Base-by-base conservation (phyloP, 64 coral and sea anemone genomes). In the Montipora cactus region DNA sequence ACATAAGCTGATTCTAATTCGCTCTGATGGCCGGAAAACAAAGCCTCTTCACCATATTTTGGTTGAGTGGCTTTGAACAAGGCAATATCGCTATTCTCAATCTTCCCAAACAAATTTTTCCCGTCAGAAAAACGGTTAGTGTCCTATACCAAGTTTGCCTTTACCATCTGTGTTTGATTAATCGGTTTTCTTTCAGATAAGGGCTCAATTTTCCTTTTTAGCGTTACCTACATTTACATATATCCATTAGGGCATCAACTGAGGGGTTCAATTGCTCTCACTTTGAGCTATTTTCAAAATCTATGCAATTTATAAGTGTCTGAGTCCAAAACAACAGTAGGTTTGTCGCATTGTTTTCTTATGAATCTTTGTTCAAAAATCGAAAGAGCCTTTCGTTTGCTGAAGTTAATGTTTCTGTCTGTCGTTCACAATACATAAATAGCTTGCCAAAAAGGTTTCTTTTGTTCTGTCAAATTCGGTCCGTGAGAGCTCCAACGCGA, bases 1-100 rank as follows among this genome's bases (percentile, higher is more conserved):
- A 98, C 89, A 89, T 93, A 98, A 98, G 93, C 67, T 94, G 82
- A 94, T 74, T 89, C 71, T 92, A 92, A 98, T 92, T 90, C 90
- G 81, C 53, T 87, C 82, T 93, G 87, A 88, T 91, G 83, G 75
- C 68, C 76, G 47, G 68, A 64, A 86, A 78, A 93, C 51, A 78
- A 78, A 83, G 68, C 74, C 57, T 4, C 75, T 23, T 45, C 47
- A 18, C 28, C 74, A 78, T 44, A 44, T 5, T 20, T 14, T 53
- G 22, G 20, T 81, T 21, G 23, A 7, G 81, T 18, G 44, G 45
- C 49, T 78, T 18, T 50, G 46, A 10, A n/a, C 18, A n/a, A 14
- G 19, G 59, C 8, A 14, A 74, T 22, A 52, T 78, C 18, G 1
- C 14, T 11, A 21, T 51, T 57, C 5, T 10, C 88, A 8, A 57